These are phyloP conservation scores for Oncorhynchus clarkii DNA, from an alignment of 2,113 vertebrate species.

Conservation along the genomic window DNA sequence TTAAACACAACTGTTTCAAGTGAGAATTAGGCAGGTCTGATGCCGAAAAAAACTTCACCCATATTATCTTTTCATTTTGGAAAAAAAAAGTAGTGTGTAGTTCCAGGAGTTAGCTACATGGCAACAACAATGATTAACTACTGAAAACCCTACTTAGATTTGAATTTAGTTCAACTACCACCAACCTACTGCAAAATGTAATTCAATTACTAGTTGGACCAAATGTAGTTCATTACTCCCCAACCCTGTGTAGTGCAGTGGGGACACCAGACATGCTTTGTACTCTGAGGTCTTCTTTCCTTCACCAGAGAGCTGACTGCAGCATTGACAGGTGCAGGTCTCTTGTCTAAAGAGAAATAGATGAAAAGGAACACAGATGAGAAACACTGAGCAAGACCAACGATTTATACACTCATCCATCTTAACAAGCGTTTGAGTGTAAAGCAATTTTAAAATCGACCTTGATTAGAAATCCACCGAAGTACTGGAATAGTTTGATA, in stretches of 20 bases:
- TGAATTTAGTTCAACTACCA: too few species aligned
- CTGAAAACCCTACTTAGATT: too few species aligned
- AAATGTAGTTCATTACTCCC: too few species aligned
- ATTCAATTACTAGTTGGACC: too few species aligned
- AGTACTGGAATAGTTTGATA: background rate
- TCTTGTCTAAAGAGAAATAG: background rate
- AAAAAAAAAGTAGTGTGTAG: too few species aligned
- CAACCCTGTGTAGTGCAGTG: background rate
- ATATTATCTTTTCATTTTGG: too few species aligned
- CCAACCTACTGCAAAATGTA: too few species aligned
- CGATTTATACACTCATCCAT: background rate
- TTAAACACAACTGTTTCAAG: too few species aligned
- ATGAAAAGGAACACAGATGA: background rate
- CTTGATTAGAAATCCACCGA: background rate
- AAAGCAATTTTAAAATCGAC: background rate
- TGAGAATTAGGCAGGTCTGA: too few species aligned
- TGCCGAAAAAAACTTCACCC: too few species aligned
- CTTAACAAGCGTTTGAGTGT: background rate
- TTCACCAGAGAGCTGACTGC: constrained; percentile 3
- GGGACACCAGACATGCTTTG: background rate
- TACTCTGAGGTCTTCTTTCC: background rate
- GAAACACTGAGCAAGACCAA: background rate
- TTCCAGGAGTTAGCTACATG: too few species aligned
- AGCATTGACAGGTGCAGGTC: background rate
- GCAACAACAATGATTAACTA: too few species aligned